Percentiles rank a stretch among this genome's conserved stretches.
These are phyloP conservation scores for Aradophagus sp. DNA, from an alignment of 1,140 invertebrate genomes.

Conservation along the genomic window DNA sequence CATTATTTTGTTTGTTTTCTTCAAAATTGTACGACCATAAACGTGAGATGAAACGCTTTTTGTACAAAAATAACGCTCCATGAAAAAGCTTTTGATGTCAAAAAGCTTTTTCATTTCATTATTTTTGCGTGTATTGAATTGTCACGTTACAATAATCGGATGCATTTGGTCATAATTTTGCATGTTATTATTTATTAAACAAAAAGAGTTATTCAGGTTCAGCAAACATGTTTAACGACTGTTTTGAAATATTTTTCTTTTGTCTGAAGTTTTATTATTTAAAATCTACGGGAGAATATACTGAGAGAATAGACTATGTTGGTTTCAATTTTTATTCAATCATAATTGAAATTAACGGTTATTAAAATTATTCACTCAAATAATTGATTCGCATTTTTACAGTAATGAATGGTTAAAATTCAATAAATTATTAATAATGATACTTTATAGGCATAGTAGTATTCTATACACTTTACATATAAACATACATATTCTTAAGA, in stretches of 20 bases:
- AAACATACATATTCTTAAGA: too few relatives aligned
- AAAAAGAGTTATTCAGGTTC: background rate
- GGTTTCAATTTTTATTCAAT: constrained; percentile 23
- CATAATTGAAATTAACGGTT: too few relatives aligned
- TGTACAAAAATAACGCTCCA: constrained; percentile 45
- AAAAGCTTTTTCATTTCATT: constrained; percentile 46
- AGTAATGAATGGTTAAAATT: too few relatives aligned
- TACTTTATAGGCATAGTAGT: too few relatives aligned
- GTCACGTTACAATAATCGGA: constrained; percentile 5
- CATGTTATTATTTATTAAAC: constrained; percentile 26
- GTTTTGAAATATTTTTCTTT: constrained; percentile 4
- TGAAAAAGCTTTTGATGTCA: constrained; percentile 43
- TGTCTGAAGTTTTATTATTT: background rate
- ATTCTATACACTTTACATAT: too few relatives aligned
- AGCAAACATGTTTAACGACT: background rate
- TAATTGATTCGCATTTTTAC: too few relatives aligned
- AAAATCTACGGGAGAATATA: constrained; percentile 6
- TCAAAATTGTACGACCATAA: too few relatives aligned
- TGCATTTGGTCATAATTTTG: constrained; percentile 32
- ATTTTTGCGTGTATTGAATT: constrained; percentile 40
- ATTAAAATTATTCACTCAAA: too few relatives aligned
- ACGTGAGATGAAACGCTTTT: constrained; percentile 40
- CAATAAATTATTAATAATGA: too few relatives aligned
- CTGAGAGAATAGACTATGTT: constrained; percentile 23
- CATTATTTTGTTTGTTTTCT: too few relatives aligned